Base-by-base conservation (phyloP, 2,797 vertebrate genomes). In the Xenentodon cancila region DNA sequence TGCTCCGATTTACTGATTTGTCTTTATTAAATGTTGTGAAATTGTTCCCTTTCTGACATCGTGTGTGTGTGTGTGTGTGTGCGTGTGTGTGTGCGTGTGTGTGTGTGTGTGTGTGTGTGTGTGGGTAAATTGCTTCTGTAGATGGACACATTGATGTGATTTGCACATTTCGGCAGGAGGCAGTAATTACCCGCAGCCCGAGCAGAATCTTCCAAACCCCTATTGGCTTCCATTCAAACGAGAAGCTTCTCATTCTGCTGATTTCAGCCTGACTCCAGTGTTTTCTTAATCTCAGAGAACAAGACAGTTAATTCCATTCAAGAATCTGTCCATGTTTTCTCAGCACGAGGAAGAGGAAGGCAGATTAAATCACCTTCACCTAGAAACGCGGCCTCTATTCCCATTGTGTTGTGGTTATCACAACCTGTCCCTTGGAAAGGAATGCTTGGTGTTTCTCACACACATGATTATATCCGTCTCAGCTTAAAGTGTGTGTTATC, bases 101-200 rank as follows among this genome's bases (percentile, higher is more conserved):
- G n/a, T n/a, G n/a, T n/a, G n/a, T n/a, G n/a, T n/a, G n/a, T 54
- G n/a, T 22, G 46, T 43, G 59, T 74, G 64, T 54, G 54, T 63
- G 81, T 75, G 75, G 70, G 79, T 59, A 68, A 73, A 16, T 59
- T 50, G 50, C 48, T 76, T 11, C 34, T 37, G 30, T 9, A 51
- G 82, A 85, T 71, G 51, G 85, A 88, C 84, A 78, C 60, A 57
- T 53, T 45, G 68, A 70, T 84, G 91, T 63, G 77, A 82, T 84
- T 78, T 85, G 75, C 85, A 72, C 77, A 51, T 89, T 82, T 92
- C 90, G 91, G 91, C 91, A 86, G 76, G 79, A 75, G 54, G 72
- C 66, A 51, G 74, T 90, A 88, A 91, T 90, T 88, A 88, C 69
- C 61, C 73, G 80, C 81, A 68, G 73, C 55, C 67, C 58, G 45